Conservation (phyloP, 2,797 vertebrate species). For the Rhinichthys osculus region DNA sequence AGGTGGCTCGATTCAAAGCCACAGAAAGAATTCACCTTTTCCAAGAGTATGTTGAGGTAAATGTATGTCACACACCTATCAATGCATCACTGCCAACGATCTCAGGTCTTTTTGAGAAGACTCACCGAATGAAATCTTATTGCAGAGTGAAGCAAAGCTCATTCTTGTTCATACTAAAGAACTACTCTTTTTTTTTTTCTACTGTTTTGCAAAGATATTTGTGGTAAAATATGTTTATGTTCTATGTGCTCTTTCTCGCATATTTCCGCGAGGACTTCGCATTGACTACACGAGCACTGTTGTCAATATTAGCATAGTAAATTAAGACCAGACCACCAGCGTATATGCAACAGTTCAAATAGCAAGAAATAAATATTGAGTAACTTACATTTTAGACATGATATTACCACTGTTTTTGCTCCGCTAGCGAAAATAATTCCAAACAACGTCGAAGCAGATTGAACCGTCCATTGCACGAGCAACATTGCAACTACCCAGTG, state of each 20-base stretch:
- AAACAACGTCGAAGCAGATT: background rate
- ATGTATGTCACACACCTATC: constrained; percentile 44
- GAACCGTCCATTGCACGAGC: background rate
- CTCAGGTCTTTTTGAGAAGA: constrained; percentile 8
- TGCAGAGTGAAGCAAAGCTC: background rate
- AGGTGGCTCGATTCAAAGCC: constrained; percentile 37
- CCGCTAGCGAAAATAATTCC: background rate
- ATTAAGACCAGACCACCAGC: background rate
- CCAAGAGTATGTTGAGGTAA: constrained; percentile 38
- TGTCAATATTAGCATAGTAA: background rate
- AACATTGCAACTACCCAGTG: background rate
- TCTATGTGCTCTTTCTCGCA: background rate
- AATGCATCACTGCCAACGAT: constrained; percentile 25
- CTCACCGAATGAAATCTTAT: background rate
- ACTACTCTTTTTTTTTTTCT: background rate
- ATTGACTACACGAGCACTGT: background rate
- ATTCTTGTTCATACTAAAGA: background rate
- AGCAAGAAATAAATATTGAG: background rate
- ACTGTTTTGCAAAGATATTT: background rate
- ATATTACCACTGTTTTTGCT: background rate
- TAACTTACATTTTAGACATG: background rate
- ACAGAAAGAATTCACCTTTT: constrained; percentile 44
- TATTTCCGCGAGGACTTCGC: background rate
- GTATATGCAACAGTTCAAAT: background rate
- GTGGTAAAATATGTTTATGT: background rate